Conservation (phyloP, 1,140 invertebrate species). For the Ceratina australensis region DNA sequence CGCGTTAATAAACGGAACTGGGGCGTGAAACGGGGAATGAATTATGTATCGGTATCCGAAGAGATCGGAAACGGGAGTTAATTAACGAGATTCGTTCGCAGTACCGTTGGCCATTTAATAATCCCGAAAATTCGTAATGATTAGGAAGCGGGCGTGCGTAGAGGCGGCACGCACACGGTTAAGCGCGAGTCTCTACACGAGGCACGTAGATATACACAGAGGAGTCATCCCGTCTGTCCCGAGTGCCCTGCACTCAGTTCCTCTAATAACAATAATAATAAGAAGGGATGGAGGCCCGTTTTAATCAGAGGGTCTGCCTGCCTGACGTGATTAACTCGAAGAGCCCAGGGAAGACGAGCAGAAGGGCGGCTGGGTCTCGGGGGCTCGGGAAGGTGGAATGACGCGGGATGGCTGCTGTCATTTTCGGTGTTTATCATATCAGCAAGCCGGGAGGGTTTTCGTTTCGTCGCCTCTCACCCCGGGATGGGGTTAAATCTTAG, state of each 20-base stretch:
- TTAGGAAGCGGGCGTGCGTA: conserved; percentile 15
- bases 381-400: conserved; percentile 3
- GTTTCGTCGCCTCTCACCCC: conserved; percentile 37
- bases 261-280: conserved; percentile 69
- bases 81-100: conserved; percentile 60
- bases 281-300: conserved; percentile 64
- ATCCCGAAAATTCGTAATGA: conserved; percentile 62
- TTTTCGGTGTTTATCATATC: conserved; percentile 71
- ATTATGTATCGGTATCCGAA: not conserved
- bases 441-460: conserved; percentile 40
- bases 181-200: not conserved
- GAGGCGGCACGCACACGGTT: not conserved
- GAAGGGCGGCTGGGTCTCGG: not conserved
- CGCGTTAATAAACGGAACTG: not conserved
- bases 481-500: conserved; percentile 55
- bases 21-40: not conserved
- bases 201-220: not conserved
- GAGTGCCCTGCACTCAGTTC: conserved; percentile 55
- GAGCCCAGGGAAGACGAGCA: conserved; percentile 33
- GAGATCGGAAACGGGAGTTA: conserved; percentile 52
- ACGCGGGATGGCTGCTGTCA: conserved; percentile 55
- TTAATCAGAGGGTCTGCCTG: conserved; percentile 68
- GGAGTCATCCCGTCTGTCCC: conserved; percentile 31
- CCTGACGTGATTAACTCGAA: conserved; percentile 70
- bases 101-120: conserved; percentile 63